Conservation (phyloP, 2,113 vertebrate genomes). For the Cettia cetti region DNA sequence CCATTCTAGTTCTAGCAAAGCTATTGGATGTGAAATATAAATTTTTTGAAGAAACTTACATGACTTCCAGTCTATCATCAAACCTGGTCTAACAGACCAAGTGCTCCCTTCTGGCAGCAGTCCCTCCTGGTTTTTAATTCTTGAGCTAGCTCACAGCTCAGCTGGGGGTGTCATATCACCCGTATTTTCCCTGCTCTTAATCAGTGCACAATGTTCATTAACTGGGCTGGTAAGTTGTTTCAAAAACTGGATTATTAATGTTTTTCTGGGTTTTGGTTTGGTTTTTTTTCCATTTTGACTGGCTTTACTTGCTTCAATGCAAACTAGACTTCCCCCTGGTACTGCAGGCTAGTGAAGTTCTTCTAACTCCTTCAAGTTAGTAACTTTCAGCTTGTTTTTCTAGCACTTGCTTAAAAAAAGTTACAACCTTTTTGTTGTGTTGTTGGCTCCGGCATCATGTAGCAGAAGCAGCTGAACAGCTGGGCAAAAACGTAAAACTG, state of each 20-base stretch:
- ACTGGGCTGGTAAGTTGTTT: not conserved
- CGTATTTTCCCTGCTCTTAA: not conserved
- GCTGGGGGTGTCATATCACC: not conserved
- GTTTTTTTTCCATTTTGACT: not conserved
- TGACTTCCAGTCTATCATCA: not conserved
- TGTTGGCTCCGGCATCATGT: not conserved
- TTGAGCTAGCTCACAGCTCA: not conserved
- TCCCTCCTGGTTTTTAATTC: not conserved
- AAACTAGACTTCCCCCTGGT: not conserved
- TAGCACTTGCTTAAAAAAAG: not conserved
- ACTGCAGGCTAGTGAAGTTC: not conserved
- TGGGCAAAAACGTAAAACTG: conserved; percentile 90
- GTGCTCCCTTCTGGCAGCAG: not conserved
- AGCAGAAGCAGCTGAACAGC: conserved; percentile 95
- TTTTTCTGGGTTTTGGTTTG: not conserved
- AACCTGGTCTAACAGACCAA: not conserved
- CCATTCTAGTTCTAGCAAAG: not conserved
- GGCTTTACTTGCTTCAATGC: not conserved
- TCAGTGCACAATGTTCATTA: not conserved
- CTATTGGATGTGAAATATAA: not conserved
- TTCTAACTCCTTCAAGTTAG: not conserved
- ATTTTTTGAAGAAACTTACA: rapidly evolving
- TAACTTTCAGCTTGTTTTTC: conserved; percentile 22
- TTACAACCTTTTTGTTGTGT: conserved; percentile 47
- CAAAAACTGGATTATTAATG: not conserved